These are phyloP conservation scores for Agrilus cyanescens DNA, from an alignment of 2,888 invertebrate genomes.

Conservation along the genomic window DNA sequence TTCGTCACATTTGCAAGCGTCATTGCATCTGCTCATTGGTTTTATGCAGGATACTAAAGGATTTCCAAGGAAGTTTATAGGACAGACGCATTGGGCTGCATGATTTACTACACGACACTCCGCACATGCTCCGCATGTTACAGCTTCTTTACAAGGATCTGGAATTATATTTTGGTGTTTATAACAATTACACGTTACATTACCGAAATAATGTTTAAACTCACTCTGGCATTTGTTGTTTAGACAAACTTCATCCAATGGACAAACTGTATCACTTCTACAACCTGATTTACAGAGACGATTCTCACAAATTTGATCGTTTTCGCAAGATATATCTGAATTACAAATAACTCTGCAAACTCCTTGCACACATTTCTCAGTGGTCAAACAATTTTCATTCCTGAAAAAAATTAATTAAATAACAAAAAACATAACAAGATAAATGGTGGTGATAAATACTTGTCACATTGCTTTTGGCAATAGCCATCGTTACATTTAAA, in stretches of 20 bases:
- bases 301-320: constrained; percentile 77
- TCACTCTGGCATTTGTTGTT: constrained; percentile 70
- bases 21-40: constrained; percentile 61
- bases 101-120: constrained; percentile 74
- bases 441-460: constrained; percentile 36
- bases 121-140: constrained; percentile 73
- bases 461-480: constrained; percentile 68
- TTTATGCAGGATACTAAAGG: constrained; percentile 66
- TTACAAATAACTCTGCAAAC: constrained; percentile 78
- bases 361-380: constrained; percentile 76
- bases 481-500: constrained; percentile 67
- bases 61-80: constrained; percentile 69
- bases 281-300: constrained; percentile 79
- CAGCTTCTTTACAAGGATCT: constrained; percentile 68
- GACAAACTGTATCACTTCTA: constrained; percentile 70
- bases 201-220: constrained; percentile 10
- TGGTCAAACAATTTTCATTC: constrained; percentile 69
- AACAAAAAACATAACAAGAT: background rate
- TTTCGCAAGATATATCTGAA: constrained; percentile 67
- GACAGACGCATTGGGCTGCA: constrained; percentile 76
- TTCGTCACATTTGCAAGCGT: constrained; percentile 68
- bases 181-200: background rate
- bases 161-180: constrained; percentile 18
- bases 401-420: constrained; percentile 37
- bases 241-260: constrained; percentile 63